A percentile compares a stretch with the other conserved stretches of the same genome.
Conservation (phyloP, 2,113 vertebrate species). For the Vulpes vulpes region DNA sequence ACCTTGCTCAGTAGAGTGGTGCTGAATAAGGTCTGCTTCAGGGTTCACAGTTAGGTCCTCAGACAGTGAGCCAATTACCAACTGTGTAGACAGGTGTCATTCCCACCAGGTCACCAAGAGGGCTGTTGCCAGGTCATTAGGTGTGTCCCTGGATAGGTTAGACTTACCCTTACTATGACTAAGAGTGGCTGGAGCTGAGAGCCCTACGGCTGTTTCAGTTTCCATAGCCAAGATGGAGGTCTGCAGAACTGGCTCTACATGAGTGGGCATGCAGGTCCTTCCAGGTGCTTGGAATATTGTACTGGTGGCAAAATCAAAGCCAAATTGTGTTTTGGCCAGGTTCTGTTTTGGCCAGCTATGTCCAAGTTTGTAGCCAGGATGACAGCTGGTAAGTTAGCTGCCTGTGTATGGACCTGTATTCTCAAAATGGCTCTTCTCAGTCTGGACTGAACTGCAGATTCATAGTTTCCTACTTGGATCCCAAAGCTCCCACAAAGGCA, state of each 20-base stretch:
- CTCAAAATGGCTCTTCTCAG: too few relatives aligned
- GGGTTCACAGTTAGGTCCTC: neutral
- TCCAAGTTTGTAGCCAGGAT: too few relatives aligned
- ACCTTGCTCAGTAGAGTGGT: neutral
- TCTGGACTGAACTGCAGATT: too few relatives aligned
- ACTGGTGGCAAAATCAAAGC: too few relatives aligned
- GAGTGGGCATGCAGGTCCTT: too few relatives aligned
- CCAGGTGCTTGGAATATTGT: too few relatives aligned
- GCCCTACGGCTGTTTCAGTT: neutral
- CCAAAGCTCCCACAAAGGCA: too few relatives aligned
- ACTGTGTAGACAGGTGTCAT: neutral
- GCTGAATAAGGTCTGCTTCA: neutral
- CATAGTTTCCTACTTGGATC: too few relatives aligned
- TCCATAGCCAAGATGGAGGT: neutral
- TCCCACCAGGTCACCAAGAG: neutral
- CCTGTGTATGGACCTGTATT: too few relatives aligned
- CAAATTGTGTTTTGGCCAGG: too few relatives aligned
- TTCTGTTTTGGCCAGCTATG: too few relatives aligned
- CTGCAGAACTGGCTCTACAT: neutral
- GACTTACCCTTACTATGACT: neutral
- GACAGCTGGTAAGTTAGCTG: too few relatives aligned
- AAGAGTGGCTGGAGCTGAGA: neutral
- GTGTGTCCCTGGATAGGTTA: neutral
- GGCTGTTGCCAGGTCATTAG: neutral
- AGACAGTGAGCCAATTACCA: neutral